These are phyloP conservation scores for Betta splendens DNA, from an alignment of 2,797 vertebrate genomes.

Conservation along the genomic window DNA sequence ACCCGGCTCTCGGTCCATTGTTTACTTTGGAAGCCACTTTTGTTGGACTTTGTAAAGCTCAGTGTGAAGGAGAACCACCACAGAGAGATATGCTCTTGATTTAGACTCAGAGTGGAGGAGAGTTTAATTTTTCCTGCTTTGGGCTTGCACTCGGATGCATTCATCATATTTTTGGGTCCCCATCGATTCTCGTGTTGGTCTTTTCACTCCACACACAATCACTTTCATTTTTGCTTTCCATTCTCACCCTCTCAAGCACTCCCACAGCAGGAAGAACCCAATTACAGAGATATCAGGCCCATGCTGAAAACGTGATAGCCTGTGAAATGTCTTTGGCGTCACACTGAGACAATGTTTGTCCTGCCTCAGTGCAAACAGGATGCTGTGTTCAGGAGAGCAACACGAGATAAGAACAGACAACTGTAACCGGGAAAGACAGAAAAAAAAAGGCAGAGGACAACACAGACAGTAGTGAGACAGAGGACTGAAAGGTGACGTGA, in stretches of 20 bases:
- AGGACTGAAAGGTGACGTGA: constrained; percentile 33
- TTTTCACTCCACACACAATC: constrained; percentile 43
- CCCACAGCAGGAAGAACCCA: constrained; percentile 78
- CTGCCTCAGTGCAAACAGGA: constrained; percentile 83
- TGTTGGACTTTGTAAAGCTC: constrained; percentile 51
- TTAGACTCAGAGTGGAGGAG: constrained; percentile 36
- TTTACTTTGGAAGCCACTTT: constrained; percentile 63
- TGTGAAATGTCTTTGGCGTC: constrained; percentile 81
- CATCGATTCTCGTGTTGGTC: constrained; percentile 35
- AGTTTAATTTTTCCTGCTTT: constrained; percentile 53
- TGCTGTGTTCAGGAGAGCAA: constrained; percentile 73
- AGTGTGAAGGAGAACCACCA: constrained; percentile 34
- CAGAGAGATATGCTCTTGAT: constrained; percentile 45
- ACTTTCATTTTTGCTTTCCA: constrained; percentile 7
- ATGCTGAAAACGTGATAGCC: constrained; percentile 79
- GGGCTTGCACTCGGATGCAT: constrained; percentile 44
- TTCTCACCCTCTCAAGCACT: constrained; percentile 44
- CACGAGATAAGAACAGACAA: constrained; percentile 75
- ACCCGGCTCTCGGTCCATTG: constrained; percentile 41
- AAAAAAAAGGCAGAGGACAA: constrained; percentile 39
- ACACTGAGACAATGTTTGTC: constrained; percentile 79
- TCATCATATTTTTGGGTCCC: constrained; percentile 49
- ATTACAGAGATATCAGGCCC: constrained; percentile 77
- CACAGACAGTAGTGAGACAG: constrained; percentile 14
- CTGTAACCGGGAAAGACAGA: constrained; percentile 46